Base-by-base conservation (phyloP, 1,140 invertebrate genomes). In the Octopus sinensis region DNA sequence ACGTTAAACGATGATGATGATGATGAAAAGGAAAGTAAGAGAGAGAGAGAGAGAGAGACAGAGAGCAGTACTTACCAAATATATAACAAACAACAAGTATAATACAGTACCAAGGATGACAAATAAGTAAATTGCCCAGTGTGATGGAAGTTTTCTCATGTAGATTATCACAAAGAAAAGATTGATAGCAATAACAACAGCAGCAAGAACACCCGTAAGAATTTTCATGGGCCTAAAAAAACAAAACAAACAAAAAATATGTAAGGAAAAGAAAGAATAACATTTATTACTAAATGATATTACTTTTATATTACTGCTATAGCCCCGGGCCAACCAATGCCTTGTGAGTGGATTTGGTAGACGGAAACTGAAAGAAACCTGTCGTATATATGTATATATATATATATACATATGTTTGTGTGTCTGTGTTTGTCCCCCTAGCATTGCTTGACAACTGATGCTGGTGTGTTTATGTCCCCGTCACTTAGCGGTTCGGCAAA, bases 151-250 rank as follows among this genome's bases (percentile, higher is more conserved):
- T 3, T 91, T 84, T 12, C 92, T 87, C 0, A 95, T 92, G 84
- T 93, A 94, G 51, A 92, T 90, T 30, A 93, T 90, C 4, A 96
- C 94, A 89, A 96, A 96, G 88, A 94, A 96, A 77, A 96, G 92
- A 88, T 97, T 97, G 83, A 97, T 96, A 12, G 87, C 88, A 86
- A 97, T 95, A 1, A 97, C 94, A 43, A 94, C 87, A 10, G 93
- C 86, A 7, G 94, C 94, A 23, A 96, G 88, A 1, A 93, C 54
- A 62, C 93, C 93, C 0, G 95, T 91, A 23, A 95, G 89, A n/a
- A 94, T 90, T 90, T 94, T 95, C 83, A 87, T 90, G 17, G 85
- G 52, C 54, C 89, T 90, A 82, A 43, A 84, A 85, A 76, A 78
- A 83, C 85, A 68, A 80, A 81, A 83, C 53, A 78, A 73, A 12